Evolutionary conservation across 1,140 invertebrate species (phyloP).

Genomic region (Elymnias hypermnestra): DNA sequence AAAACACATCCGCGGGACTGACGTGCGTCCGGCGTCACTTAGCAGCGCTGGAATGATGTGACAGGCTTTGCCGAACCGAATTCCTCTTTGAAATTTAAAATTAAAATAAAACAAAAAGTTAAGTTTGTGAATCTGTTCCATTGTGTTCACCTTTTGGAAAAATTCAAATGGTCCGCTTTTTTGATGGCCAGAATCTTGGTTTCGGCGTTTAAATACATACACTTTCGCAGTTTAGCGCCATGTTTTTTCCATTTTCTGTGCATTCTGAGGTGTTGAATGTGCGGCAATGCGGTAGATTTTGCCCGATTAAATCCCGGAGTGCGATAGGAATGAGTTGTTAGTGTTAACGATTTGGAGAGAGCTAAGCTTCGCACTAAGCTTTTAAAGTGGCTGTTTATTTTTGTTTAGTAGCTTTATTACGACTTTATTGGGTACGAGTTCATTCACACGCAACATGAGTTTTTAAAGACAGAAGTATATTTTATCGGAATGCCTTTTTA

Average conservation of each 20-base stretch:
- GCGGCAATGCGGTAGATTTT: slow-evolving; percentile 60
- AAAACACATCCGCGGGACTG: slow-evolving; percentile 61
- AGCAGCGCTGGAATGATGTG: slow-evolving; percentile 73
- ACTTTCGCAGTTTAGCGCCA: slow-evolving; percentile 72
- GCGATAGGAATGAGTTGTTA: slow-evolving; percentile 66
- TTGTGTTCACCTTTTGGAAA: slow-evolving; percentile 74
- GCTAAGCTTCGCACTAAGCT: slow-evolving; percentile 5
- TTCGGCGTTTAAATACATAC: slow-evolving; percentile 74
- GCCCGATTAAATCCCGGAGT: slow-evolving; percentile 55
- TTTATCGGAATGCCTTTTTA: slow-evolving; percentile 5
- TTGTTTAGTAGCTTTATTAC: slow-evolving; percentile 10
- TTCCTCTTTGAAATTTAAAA: slow-evolving; percentile 67
- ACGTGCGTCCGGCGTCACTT: slow-evolving; percentile 74
- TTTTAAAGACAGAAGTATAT: neutral
- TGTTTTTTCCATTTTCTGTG: slow-evolving; percentile 71
- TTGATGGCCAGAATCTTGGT: slow-evolving; percentile 54
- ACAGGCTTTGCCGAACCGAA: slow-evolving; percentile 69
- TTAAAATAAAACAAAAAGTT: slow-evolving; percentile 58
- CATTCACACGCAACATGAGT: slow-evolving; percentile 14
- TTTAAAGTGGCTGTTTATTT: slow-evolving; percentile 8
- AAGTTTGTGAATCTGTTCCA: slow-evolving; percentile 64
- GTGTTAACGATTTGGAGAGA: slow-evolving; percentile 54
- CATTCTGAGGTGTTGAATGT: slow-evolving; percentile 53
- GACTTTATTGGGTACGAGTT: slow-evolving; percentile 11
- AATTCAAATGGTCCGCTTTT: slow-evolving; percentile 71